phyloP scores from a whole-genome alignment of 1,140 invertebrate species.

The Bombus soroeensis region DNA sequence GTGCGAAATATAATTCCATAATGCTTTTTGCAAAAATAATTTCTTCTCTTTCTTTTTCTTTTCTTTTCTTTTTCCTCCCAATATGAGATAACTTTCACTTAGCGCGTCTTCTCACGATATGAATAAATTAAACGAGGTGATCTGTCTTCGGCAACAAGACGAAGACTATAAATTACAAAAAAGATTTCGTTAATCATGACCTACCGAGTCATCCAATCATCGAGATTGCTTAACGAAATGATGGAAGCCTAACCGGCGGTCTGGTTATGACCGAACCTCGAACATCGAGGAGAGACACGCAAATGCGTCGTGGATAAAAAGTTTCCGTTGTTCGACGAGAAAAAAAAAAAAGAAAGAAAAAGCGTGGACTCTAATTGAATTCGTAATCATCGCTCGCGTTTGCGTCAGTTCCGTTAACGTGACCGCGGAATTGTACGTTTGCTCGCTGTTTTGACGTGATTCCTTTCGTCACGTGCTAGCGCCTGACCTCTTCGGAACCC shows the following conservation, averaged over 20 bases:
- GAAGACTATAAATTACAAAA: not conserved
- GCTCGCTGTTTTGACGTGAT: not conserved
- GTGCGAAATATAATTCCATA: not conserved
- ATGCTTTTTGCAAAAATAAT: not conserved
- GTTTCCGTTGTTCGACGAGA: not conserved
- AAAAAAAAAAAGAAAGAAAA: too few species aligned
- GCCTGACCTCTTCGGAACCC: not conserved
- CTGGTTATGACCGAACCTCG: not conserved
- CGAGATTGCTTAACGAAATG: conserved; percentile 23
- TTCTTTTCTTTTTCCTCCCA: not conserved
- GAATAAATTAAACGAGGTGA: not conserved
- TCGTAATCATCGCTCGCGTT: not conserved
- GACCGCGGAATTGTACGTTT: not conserved
- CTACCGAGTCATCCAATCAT: not conserved
- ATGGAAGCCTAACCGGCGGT: not conserved
- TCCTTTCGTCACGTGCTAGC: not conserved
- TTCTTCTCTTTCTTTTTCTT: not conserved
- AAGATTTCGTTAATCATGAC: conserved; percentile 10
- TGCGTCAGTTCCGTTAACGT: conserved; percentile 17
- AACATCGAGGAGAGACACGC: conserved; percentile 1
- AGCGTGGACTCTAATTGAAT: conserved; percentile 13
- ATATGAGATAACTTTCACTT: not conserved
- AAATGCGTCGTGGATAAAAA: conserved; percentile 15
- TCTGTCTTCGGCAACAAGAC: not conserved
- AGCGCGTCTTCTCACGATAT: not conserved